Evolutionary conservation across 2,888 invertebrate genomes (phyloP).

Genomic region (Eupithecia subumbrata): DNA sequence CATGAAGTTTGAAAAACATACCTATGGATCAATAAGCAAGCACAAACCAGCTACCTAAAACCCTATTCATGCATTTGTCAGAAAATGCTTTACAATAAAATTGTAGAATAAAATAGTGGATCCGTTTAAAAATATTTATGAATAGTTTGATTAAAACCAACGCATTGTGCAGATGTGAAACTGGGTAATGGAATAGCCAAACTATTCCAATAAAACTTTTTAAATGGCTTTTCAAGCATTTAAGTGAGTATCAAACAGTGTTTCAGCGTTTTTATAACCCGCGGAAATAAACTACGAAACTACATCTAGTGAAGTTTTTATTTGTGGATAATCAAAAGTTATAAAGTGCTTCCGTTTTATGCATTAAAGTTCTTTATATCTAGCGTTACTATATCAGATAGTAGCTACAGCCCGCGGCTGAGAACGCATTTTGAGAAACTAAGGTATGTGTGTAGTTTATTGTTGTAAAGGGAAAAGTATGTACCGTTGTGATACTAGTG

Average conservation of each 20-base stretch:
- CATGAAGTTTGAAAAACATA: background rate
- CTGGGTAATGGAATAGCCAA: conserved; percentile 49
- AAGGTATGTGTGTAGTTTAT: too few species aligned
- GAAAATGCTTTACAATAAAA: background rate
- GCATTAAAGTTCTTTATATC: background rate
- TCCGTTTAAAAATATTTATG: conserved; percentile 2
- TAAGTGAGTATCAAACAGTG: conserved; percentile 44
- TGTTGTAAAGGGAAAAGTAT: too few species aligned
- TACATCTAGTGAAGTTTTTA: conserved; percentile 18
- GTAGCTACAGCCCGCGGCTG: background rate
- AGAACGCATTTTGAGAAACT: too few species aligned
- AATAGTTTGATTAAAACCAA: conserved; percentile 57
- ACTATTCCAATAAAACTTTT: conserved; percentile 76
- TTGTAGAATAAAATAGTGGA: background rate
- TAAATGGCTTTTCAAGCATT: conserved; percentile 55
- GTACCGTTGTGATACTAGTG: too few species aligned
- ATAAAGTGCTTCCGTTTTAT: conserved; percentile 3
- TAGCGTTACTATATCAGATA: background rate
- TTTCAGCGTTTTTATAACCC: conserved; percentile 28
- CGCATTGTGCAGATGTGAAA: conserved; percentile 52
- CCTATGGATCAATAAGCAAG: background rate
- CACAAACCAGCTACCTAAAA: background rate
- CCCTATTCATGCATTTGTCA: background rate
- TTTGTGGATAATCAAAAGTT: conserved; percentile 12
- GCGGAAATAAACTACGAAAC: conserved; percentile 13